These are phyloP conservation scores for Drosophila anceps DNA, from an alignment of 2,888 invertebrate genomes.

Conservation along the genomic window DNA sequence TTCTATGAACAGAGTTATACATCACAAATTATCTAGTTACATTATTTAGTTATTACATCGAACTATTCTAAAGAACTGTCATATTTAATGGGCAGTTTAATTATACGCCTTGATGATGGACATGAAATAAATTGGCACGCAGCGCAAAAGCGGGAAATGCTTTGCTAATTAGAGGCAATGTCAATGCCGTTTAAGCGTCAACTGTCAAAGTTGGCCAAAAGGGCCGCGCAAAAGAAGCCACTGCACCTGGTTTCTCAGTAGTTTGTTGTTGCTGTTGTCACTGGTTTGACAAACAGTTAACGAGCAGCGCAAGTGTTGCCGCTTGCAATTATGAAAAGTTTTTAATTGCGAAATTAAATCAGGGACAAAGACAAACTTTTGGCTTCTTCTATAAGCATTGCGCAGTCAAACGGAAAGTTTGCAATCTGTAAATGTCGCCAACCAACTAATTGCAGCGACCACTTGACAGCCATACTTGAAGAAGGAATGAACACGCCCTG, in stretches of 20 bases:
- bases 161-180: conserved; percentile 50
- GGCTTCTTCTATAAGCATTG: neutral
- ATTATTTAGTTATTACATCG: neutral
- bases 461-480: conserved; percentile 16
- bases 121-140: conserved; percentile 41
- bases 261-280: neutral
- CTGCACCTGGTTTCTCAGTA: conserved; percentile 4
- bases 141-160: conserved; percentile 25
- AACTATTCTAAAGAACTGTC: neutral
- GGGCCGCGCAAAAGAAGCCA: neutral
- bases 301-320: conserved; percentile 41
- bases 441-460: conserved; percentile 63
- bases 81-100: conserved; percentile 24
- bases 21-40: neutral
- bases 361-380: conserved; percentile 40
- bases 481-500: neutral
- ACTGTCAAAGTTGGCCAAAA: conserved; percentile 9
- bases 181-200: conserved; percentile 35
- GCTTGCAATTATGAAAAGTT: conserved; percentile 73
- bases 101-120: conserved; percentile 43
- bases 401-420: conserved; percentile 52
- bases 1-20: too few species aligned
- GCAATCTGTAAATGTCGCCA: conserved; percentile 72
- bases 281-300: conserved; percentile 18
- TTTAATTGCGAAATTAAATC: conserved; percentile 79